Evolutionary conservation across 2,113 vertebrate genomes (phyloP).

Genomic region (Grus americana): DNA sequence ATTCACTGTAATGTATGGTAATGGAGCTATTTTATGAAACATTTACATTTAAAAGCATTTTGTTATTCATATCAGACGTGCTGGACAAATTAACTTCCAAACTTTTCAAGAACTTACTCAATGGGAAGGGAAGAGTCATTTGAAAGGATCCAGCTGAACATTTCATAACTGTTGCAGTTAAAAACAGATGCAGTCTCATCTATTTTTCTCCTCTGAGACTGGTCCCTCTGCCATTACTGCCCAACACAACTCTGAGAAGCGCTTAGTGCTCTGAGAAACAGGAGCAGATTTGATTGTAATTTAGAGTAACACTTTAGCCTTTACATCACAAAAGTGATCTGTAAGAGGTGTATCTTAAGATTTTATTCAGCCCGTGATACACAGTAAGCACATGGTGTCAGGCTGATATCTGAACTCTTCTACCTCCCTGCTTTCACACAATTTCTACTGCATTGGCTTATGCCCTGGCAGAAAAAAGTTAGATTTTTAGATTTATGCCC

Average conservation of each 20-base stretch:
- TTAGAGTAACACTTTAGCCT: background rate
- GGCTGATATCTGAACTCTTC: background rate
- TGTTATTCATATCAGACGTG: background rate
- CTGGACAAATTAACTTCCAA: conserved; percentile 29
- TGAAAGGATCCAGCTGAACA: conserved; percentile 15
- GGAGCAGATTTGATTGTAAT: background rate
- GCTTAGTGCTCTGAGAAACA: background rate
- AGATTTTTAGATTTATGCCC: background rate
- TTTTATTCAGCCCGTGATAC: background rate
- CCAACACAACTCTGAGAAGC: background rate
- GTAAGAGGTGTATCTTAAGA: background rate
- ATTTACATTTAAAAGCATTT: conserved; percentile 25
- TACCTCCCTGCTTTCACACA: background rate
- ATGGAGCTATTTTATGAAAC: conserved; percentile 8
- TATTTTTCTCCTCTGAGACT: background rate
- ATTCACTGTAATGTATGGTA: conserved; percentile 29
- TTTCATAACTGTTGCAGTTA: background rate
- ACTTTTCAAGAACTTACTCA: conserved; percentile 32
- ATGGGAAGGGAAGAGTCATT: background rate
- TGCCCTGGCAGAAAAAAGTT: background rate
- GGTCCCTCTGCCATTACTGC: background rate
- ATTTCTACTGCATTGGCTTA: background rate
- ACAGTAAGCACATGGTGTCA: background rate
- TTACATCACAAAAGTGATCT: background rate
- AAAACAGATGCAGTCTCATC: background rate